Conservation (phyloP, 2,888 invertebrate genomes). For the Phaonia tiefii region DNA sequence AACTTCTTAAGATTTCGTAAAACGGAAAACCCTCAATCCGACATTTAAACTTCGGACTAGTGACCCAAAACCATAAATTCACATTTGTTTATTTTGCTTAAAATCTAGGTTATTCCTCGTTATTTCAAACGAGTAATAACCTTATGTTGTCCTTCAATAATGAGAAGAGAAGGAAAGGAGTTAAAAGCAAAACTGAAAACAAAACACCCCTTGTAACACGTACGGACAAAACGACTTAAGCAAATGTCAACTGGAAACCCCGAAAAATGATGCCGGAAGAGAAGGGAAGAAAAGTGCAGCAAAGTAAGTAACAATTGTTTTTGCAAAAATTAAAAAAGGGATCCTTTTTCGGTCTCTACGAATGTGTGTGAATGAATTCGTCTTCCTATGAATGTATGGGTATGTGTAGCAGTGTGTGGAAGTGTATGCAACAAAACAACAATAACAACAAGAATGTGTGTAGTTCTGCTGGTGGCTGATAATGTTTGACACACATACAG, state of each 20-base stretch:
- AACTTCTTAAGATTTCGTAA: too few relatives aligned
- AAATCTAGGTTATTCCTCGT: slow-evolving; percentile 59
- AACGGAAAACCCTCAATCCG: too few relatives aligned
- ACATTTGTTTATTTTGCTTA: slow-evolving; percentile 7
- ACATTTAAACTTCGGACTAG: not conserved
- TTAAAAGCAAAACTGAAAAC: not conserved
- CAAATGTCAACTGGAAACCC: slow-evolving; percentile 44
- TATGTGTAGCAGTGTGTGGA: not conserved
- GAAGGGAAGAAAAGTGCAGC: not conserved
- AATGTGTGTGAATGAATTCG: not conserved
- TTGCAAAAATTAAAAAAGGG: slow-evolving; percentile 17
- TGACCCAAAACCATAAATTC: slow-evolving; percentile 11
- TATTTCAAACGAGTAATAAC: slow-evolving; percentile 34
- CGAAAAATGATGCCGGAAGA: not conserved
- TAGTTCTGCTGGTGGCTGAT: slow-evolving; percentile 22
- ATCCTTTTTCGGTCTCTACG: not conserved
- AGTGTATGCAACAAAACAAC: not conserved
- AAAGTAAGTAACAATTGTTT: slow-evolving; percentile 47
- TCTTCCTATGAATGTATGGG: not conserved
- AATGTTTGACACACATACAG: slow-evolving; percentile 39
- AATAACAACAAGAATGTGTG: slow-evolving; percentile 1
- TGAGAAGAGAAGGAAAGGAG: too few relatives aligned
- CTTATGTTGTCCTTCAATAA: slow-evolving; percentile 15
- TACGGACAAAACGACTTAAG: slow-evolving; percentile 32
- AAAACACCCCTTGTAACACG: slow-evolving; percentile 50